Evolutionary conservation across 2,797 vertebrate species (phyloP), one percentile per base, ranked within the genome.

Genomic region (Lutjanus argentimaculatus): DNA sequence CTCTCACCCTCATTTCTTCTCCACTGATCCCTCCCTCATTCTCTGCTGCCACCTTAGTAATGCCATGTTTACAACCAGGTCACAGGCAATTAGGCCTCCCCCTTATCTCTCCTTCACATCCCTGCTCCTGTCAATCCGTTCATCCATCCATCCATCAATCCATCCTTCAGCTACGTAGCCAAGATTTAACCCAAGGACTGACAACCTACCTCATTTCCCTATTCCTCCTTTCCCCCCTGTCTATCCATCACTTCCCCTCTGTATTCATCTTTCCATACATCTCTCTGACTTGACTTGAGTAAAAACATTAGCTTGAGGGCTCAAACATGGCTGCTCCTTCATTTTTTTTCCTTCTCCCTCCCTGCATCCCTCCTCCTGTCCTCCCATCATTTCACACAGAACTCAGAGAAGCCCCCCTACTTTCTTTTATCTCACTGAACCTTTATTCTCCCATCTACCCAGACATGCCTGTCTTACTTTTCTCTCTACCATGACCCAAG

Each of bases 51-150:
- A 83, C 68, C 77, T 73, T 66, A 55, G 57, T n/a, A 57, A 66
- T 55, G 45, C 77, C 25, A 56, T 79, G 83, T 90, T 89, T 91
- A 87, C 76, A 77, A 79, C 75, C 68, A 70, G 87, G 88, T 90
- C 90, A 90, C 84, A 85, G 77, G 42, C 86, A 90, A 87, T 93
- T 91, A 91, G 58, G 74, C 72, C 64, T 66, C 11, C 62, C 53
- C 62, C 72, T 86, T 73, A 81, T 73, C 80, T 83, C 62, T 21
- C 74, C 66, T 77, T 87, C 73, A 79, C 79, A 87, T 84, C 71
- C 67, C 40, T 66, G 62, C 72, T 70, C 64, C 70, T 73, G 71
- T 76, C 75, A 86, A 77, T 82, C 66, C 15, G 2, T 17, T 53
- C 67, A 75, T 57, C 67, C 30, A 63, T 87, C 75, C 61, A 83